A percentile compares a stretch with the other conserved stretches of the same genome.
Evolutionary conservation across 53 echinoderm and acorn worm genomes (phyloP).

Genomic region (Glandiceps talaboti): DNA sequence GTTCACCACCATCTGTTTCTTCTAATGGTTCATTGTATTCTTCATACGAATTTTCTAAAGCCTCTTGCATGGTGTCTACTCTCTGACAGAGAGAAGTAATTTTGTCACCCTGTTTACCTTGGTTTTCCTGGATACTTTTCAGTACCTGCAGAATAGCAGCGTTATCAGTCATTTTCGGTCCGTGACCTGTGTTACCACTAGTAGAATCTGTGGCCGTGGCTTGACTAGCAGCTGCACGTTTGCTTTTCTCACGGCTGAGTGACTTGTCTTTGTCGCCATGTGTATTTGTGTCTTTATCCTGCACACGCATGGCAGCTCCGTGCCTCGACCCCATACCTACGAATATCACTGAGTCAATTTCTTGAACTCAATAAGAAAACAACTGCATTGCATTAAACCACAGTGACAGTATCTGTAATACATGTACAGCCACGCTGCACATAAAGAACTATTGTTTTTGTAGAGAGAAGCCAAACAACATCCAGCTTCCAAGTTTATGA

Average conservation of each 20-base stretch:
- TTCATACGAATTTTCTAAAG: conserved; percentile 9
- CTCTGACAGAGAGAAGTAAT: neutral
- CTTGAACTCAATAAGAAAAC: too few relatives aligned
- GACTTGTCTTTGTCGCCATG: neutral
- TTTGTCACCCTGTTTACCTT: conserved; percentile 6
- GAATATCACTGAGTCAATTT: too few relatives aligned
- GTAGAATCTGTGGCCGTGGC: neutral
- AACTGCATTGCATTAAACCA: too few relatives aligned
- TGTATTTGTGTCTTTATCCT: neutral
- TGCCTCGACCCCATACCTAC: neutral
- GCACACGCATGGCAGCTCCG: too few relatives aligned
- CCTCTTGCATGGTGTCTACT: conserved; percentile 1
- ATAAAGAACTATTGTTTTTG: too few relatives aligned
- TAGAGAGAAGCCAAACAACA: neutral
- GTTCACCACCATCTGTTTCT: neutral
- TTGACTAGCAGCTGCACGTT: neutral
- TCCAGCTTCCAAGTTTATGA: neutral
- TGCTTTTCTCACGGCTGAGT: neutral
- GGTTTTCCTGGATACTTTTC: conserved; percentile 8
- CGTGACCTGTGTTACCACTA: neutral
- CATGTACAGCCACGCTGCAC: neutral
- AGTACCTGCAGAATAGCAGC: conserved; percentile 5
- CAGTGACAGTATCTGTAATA: neutral
- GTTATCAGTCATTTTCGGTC: neutral
- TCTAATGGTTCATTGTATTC: neutral